Evolutionary conservation across 92 coral and sea anemone genomes (phyloP).

Genomic region (Bergia puertoricense): DNA sequence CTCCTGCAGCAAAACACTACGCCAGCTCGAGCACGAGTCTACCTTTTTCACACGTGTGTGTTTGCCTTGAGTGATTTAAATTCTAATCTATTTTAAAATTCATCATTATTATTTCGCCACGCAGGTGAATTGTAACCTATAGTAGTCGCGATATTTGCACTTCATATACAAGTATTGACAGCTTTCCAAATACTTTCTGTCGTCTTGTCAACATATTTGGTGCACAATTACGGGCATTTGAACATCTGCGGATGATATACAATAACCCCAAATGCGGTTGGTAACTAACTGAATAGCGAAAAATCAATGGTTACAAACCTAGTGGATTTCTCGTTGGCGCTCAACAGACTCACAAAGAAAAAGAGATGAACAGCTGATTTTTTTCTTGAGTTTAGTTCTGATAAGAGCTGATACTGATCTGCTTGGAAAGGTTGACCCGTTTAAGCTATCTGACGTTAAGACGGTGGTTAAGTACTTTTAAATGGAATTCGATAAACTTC

Average conservation of each 20-base stretch:
- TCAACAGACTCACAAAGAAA: no score
- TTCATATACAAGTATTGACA: background rate
- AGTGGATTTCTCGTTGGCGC: background rate
- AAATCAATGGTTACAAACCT: background rate
- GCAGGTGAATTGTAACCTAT: slow-evolving; percentile 30
- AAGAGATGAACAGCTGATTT: background rate
- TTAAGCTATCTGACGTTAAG: background rate
- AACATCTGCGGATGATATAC: background rate
- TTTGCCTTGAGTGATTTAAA: slow-evolving; percentile 8
- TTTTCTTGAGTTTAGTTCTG: background rate
- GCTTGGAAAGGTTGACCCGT: background rate
- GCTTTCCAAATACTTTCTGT: slow-evolving; percentile 27
- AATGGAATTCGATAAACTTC: background rate
- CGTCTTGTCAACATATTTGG: slow-evolving; percentile 12
- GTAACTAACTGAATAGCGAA: background rate
- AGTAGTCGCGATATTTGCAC: slow-evolving; percentile 17
- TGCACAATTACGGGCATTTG: slow-evolving; percentile 5
- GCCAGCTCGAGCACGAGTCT: background rate
- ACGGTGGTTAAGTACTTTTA: background rate
- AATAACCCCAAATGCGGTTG: background rate
- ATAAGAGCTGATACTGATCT: no score
- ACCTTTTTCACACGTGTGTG: background rate
- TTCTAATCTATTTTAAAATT: background rate
- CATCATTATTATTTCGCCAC: background rate
- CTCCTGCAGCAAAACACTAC: background rate